phyloP scores from a whole-genome alignment of 2,888 invertebrate genomes.

The Leptinotarsa haldemani region DNA sequence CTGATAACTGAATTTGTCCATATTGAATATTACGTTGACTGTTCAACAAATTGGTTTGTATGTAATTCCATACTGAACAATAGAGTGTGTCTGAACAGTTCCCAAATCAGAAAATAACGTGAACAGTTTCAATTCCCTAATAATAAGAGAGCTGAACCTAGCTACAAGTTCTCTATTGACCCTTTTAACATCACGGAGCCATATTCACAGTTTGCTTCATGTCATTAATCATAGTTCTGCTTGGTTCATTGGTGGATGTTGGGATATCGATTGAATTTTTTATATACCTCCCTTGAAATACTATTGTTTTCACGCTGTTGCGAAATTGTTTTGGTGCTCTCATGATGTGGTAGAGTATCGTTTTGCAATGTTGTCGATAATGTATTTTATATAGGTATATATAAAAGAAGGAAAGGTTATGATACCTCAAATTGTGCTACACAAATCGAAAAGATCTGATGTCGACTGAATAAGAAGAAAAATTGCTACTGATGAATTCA shows the following conservation, averaged over 20 bases:
- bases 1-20: no score
- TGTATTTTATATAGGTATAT: no score
- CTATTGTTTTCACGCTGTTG: background rate
- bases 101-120: background rate
- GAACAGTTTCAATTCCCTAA: background rate
- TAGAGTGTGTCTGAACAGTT: background rate
- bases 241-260: slow-evolving; percentile 4
- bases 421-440: no score
- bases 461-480: no score
- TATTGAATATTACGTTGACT: no score
- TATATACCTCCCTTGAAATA: background rate
- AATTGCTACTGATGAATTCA: no score
- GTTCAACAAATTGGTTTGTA: background rate
- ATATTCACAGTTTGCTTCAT: background rate
- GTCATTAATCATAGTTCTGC: slow-evolving; percentile 5
- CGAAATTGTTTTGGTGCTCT: background rate
- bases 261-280: background rate
- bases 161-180: slow-evolving; percentile 1
- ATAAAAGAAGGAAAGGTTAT: no score
- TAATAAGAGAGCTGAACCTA: background rate
- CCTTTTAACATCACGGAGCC: background rate
- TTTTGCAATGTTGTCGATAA: no score
- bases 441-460: no score
- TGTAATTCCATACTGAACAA: background rate
- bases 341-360: background rate